These are phyloP conservation scores for Muscicapa comitata DNA, from an alignment of 2,797 vertebrate genomes.

Conservation along the genomic window DNA sequence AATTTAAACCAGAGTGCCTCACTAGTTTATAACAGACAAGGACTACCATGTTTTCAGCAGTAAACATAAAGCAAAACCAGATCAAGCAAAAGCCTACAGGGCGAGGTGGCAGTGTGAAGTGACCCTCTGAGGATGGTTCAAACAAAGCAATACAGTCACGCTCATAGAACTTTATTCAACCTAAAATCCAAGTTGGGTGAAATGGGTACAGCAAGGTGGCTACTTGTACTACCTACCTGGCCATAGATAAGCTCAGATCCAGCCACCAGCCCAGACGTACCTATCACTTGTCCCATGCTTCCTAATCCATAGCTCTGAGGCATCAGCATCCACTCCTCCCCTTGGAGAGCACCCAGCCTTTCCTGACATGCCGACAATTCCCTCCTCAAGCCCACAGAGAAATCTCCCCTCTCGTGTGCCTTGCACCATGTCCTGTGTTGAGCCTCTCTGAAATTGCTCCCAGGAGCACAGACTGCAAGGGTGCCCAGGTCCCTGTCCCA, in stretches of 20 bases:
- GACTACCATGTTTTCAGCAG: neutral
- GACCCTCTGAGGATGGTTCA: neutral
- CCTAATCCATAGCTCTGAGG: neutral
- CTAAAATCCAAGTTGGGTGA: neutral
- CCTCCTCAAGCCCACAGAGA: neutral
- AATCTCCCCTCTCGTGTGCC: neutral
- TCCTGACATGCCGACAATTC: neutral
- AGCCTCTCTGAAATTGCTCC: fast-evolving
- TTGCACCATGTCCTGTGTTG: neutral
- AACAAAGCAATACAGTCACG: neutral
- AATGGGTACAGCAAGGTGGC: neutral
- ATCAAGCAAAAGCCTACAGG: neutral
- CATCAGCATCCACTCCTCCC: fast-evolving
- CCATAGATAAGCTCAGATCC: neutral
- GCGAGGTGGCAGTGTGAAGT: neutral
- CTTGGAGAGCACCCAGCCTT: neutral
- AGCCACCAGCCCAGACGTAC: neutral
- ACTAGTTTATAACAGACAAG: neutral
- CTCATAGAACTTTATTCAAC: neutral
- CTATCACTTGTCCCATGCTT: fast-evolving
- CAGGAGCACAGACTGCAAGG: neutral
- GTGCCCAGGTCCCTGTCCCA: neutral
- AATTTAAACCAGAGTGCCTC: neutral
- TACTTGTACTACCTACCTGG: neutral
- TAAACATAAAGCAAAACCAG: neutral